Conservation (phyloP, 2,888 invertebrate genomes). For the Andrena dorsata region DNA sequence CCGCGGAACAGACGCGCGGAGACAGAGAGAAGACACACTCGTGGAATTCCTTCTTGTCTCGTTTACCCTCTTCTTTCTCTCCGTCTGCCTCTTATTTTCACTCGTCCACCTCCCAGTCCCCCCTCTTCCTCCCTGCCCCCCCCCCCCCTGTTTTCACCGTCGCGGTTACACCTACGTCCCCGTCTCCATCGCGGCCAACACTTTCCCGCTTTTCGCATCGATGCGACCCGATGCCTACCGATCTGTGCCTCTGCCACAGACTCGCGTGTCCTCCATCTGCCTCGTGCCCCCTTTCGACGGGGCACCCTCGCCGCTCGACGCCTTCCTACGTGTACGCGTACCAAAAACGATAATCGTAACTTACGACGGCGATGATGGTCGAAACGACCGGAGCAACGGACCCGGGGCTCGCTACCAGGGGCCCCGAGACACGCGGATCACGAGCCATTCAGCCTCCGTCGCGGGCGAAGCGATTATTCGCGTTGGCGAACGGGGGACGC, state of each 20-base stretch:
- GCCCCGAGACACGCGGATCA: slow-evolving; percentile 45
- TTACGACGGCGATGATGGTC: slow-evolving; percentile 65
- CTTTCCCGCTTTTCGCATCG: slow-evolving; percentile 38
- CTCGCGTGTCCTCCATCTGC: slow-evolving; percentile 29
- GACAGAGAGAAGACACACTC: slow-evolving; percentile 31
- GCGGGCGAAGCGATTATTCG: slow-evolving; percentile 35
- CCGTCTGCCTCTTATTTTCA: slow-evolving; percentile 40
- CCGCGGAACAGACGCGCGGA: slow-evolving; percentile 12
- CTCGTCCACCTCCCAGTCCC: slow-evolving; percentile 14
- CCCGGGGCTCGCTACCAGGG: slow-evolving; percentile 42
- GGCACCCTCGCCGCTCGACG: slow-evolving; percentile 43
- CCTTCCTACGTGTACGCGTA: slow-evolving; percentile 66
- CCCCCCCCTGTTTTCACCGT: slow-evolving; percentile 35
- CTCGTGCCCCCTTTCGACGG: slow-evolving; percentile 51
- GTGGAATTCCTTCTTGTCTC: slow-evolving; percentile 65
- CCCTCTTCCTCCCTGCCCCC: slow-evolving; percentile 14
- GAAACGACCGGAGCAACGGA: slow-evolving; percentile 48
- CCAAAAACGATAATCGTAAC: slow-evolving; percentile 68
- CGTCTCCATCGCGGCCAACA: slow-evolving; percentile 36
- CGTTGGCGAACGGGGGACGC: not conserved
- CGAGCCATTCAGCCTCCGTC: slow-evolving; percentile 43
- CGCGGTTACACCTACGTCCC: slow-evolving; percentile 63
- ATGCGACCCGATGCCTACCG: slow-evolving; percentile 7
- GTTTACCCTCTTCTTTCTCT: slow-evolving; percentile 59
- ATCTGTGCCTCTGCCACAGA: slow-evolving; percentile 11